phyloP scores from a whole-genome alignment of 1,140 invertebrate species.

The Sitobion miscanthi region DNA sequence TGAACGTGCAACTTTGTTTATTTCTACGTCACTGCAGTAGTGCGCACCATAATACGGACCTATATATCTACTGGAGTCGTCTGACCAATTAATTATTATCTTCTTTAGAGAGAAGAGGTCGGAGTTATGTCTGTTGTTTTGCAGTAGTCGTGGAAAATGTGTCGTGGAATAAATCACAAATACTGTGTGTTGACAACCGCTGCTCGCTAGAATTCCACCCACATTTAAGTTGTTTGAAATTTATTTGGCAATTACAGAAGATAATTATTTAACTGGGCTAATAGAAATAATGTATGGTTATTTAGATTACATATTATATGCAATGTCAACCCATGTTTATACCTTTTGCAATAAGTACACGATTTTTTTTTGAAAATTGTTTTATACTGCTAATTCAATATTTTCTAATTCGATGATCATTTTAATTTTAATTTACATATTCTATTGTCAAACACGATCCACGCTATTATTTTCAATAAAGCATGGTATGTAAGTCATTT shows the following conservation, averaged over 20 bases:
- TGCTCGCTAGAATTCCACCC: conserved; percentile 1
- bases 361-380: too few species aligned
- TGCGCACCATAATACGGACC: background rate
- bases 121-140: conserved; percentile 10
- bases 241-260: background rate
- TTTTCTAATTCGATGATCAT: too few species aligned
- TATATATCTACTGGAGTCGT: background rate
- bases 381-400: too few species aligned
- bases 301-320: background rate
- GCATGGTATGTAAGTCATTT: background rate
- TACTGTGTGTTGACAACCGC: conserved; percentile 14
- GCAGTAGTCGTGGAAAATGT: background rate
- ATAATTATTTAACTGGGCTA: conserved; percentile 18
- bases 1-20: conserved; percentile 44
- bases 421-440: too few species aligned
- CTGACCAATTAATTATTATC: conserved; percentile 47
- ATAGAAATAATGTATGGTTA: too few species aligned
- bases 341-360: background rate
- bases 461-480: background rate
- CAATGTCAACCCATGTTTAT: background rate
- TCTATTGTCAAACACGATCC: background rate
- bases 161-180: conserved; percentile 6
- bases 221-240: conserved; percentile 19
- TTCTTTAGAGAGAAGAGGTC: background rate
- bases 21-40: background rate